Evolutionary conservation across 2,113 vertebrate genomes (phyloP), one percentile per base, ranked within the genome.

Genomic region (Galeopterus variegatus): DNA sequence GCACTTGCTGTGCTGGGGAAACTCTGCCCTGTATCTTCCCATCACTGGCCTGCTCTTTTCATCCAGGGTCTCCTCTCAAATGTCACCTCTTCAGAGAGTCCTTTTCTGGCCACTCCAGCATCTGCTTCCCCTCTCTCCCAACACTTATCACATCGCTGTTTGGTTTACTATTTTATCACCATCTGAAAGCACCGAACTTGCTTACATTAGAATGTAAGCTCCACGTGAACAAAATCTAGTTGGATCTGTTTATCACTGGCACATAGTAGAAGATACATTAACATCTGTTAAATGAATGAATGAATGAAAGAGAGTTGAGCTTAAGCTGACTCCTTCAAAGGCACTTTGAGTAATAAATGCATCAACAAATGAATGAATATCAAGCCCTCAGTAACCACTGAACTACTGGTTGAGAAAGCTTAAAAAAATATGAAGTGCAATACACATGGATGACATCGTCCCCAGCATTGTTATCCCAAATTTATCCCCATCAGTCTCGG

Each of bases 401-500:
- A 90, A 88, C 84, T 76, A 36, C 36, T 3, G 84, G 77, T 6
- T 3, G 88, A 93, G 94, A 81, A 50, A 50, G 83, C 58, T 92
- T 96, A 88, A 94, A 75, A 73, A 94, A 80, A 82, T 23, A 50
- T 2, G 54, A 50, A 65, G 62, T 5, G 24, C n/a, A 3, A 3
- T 26, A 60, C 65, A 50, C 79, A 89, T 1, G 28, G 88, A 70
- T 69, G 96, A 87, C 87, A 75, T 13, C 1, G 93, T 85, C 93
- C 88, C 86, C 19, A 3, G 93, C 93, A 93, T 88, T 93, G 95
- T 98, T 97, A 97, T 95, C 96, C 87, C 90, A 96, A 94, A 96
- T 97, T 97, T 96, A 97, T 96, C 80, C 6, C 95, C 96, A 95
- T 97, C 96, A 81, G 79, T 97, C 96, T 93, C 21, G 0, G 92